Base-by-base conservation (phyloP, 2,888 invertebrate genomes). In the Terebella lapidaria region DNA sequence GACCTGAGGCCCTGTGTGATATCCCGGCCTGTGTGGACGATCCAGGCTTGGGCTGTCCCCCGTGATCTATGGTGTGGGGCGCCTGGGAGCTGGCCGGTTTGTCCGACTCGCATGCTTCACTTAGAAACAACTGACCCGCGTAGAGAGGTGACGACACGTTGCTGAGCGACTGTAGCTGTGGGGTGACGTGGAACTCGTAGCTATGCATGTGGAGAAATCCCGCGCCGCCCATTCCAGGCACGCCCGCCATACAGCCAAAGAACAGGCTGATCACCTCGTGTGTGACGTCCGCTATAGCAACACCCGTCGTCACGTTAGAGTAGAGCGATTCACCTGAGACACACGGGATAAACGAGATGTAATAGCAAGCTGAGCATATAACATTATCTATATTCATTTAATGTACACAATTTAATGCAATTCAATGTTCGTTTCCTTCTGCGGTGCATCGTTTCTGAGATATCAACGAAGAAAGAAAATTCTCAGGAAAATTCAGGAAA, bases 301-400 rank as follows among this genome's bases (percentile, higher is more conserved):
- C 28, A 25, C 53, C 53, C 20, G 53, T 53, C 53, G 53, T 53
- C 22, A 53, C 28, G 53, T 53, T 53, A 4, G 53, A 26, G 26
- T 26, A 26, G n/a, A 53, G 10, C 27, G 10, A 22, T 18, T 53
- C 53, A 27, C 53, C 53, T 35, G 42, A n/a, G n/a, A n/a, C n/a
- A n/a, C n/a, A n/a, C n/a, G n/a, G n/a, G n/a, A n/a, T n/a, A n/a
- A n/a, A n/a, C n/a, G n/a, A n/a, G n/a, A n/a, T n/a, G n/a, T n/a
- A n/a, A n/a, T n/a, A n/a, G n/a, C n/a, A n/a, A n/a, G n/a, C n/a
- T n/a, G n/a, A n/a, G n/a, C n/a, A n/a, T n/a, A n/a, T n/a, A n/a
- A n/a, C n/a, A n/a, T n/a, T n/a, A n/a, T n/a, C n/a, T n/a, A n/a
- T n/a, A n/a, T n/a, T n/a, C n/a, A n/a, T n/a, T n/a, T n/a, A n/a